Conservation (phyloP, 2,113 vertebrate species). For the Carassius gibelio region DNA sequence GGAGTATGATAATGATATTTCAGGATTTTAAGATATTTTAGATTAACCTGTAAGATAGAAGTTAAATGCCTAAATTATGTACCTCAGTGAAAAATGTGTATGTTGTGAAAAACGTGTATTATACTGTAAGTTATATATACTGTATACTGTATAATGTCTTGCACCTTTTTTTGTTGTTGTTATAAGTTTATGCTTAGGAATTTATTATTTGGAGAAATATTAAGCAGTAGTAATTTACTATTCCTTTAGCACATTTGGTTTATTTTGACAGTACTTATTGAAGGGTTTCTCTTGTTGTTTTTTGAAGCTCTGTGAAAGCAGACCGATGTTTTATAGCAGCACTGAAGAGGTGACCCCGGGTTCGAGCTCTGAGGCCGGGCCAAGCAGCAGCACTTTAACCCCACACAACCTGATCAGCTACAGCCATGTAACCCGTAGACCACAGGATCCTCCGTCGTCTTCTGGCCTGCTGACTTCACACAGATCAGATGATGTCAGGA, state of each 20-base stretch:
- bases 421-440: not conserved
- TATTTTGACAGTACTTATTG: not conserved
- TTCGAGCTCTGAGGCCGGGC: not conserved
- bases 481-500: not conserved
- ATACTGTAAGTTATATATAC: no score
- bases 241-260: not conserved
- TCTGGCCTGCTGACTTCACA: constrained; percentile 11
- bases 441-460: not conserved
- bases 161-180: not conserved
- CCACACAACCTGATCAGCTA: not conserved
- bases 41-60: no score
- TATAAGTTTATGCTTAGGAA: not conserved
- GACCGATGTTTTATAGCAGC: constrained; percentile 20
- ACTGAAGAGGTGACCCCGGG: constrained; percentile 12
- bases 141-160: no score
- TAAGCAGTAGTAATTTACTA: not conserved
- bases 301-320: not conserved
- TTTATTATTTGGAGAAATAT: not conserved
- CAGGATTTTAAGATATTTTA: no score
- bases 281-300: not conserved
- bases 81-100: no score
- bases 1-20: no score
- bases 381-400: constrained; percentile 12
- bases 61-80: no score
- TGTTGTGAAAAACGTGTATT: not conserved